phyloP scores from a whole-genome alignment of 2,113 vertebrate species.

The Rhinoptilus africanus region DNA sequence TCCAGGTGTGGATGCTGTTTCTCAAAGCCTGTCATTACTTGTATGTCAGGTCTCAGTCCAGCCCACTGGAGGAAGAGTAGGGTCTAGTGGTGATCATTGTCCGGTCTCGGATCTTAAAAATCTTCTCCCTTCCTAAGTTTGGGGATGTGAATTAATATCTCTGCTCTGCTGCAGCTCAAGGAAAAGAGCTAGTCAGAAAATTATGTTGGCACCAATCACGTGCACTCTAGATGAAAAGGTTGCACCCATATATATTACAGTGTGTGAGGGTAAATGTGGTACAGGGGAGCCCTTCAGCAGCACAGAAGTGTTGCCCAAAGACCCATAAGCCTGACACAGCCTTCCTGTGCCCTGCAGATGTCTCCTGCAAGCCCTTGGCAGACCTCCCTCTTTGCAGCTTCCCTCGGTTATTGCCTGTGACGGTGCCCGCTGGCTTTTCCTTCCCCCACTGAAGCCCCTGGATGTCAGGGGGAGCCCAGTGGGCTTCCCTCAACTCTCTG shows the following conservation, averaged over 20 bases:
- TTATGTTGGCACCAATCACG: fast-evolving
- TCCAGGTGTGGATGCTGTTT: not conserved
- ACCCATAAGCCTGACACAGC: not conserved
- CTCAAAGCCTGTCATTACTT: not conserved
- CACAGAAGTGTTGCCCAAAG: not conserved
- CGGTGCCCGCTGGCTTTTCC: not conserved
- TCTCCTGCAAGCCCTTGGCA: not conserved
- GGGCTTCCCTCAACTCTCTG: not conserved
- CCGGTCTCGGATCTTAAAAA: not conserved
- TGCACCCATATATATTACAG: fast-evolving
- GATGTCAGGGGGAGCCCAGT: not conserved
- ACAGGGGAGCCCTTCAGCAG: not conserved
- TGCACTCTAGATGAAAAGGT: not conserved
- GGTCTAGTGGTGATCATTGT: not conserved
- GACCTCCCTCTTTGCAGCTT: not conserved
- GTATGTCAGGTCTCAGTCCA: not conserved
- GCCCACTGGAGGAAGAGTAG: not conserved
- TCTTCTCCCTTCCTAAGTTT: not conserved
- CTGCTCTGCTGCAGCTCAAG: not conserved
- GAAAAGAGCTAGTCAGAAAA: not conserved
- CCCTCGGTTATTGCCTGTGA: not conserved
- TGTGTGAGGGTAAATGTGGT: not conserved
- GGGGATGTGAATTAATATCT: not conserved
- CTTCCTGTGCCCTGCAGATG: not conserved
- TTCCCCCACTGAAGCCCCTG: not conserved